A percentile compares a stretch with the other conserved stretches of the same genome.
Conservation (phyloP, 2,888 invertebrate genomes). For the Phasia obesa region DNA sequence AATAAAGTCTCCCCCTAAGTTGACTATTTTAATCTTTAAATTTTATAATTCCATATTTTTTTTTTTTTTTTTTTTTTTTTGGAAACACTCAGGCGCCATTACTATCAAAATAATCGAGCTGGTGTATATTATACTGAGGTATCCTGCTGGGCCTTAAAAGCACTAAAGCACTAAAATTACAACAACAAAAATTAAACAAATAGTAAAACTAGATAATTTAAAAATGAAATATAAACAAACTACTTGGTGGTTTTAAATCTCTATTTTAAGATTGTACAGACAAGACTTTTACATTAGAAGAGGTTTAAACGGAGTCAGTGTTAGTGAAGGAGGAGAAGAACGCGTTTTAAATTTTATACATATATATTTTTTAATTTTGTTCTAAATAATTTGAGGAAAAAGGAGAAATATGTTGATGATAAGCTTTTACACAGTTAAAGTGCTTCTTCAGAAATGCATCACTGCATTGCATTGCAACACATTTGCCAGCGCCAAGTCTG, state of each 20-base stretch:
- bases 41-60: no score
- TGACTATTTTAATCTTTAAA: no score
- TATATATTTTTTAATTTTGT: not conserved
- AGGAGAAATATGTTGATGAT: conserved; percentile 32
- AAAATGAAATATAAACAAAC: conserved; percentile 38
- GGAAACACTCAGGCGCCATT: no score
- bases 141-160: conserved; percentile 37
- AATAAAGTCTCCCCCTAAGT: no score
- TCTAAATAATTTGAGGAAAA: conserved; percentile 43
- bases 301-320: conserved; percentile 21
- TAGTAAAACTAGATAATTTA: conserved; percentile 34
- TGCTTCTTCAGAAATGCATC: not conserved
- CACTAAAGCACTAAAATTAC: conserved; percentile 10
- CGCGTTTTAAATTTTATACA: conserved; percentile 31
- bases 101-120: no score
- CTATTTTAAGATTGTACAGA: conserved; percentile 31
- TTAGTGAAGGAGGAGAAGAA: conserved; percentile 42
- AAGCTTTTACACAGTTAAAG: conserved; percentile 14
- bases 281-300: conserved; percentile 6
- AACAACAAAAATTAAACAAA: conserved; percentile 16
- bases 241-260: conserved; percentile 17
- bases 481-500: not conserved
- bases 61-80: no score
- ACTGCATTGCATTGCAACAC: not conserved
- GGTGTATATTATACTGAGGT: not conserved